Evolutionary conservation across 2,888 invertebrate genomes (phyloP).

Genomic region (Dryomyza anilis): DNA sequence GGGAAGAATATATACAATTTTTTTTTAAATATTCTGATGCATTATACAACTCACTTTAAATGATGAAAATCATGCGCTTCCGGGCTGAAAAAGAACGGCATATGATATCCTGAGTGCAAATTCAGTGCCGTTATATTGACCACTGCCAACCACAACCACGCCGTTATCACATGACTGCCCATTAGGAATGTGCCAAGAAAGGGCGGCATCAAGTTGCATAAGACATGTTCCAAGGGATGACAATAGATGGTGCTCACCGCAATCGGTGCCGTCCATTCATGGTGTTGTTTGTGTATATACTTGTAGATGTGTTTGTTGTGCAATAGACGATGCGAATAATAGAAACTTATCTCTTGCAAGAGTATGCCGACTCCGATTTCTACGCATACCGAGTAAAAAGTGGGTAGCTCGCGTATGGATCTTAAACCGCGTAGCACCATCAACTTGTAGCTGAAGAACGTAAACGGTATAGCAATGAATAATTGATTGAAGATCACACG

Average conservation of each 20-base stretch:
- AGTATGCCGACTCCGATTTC: conserved; percentile 76
- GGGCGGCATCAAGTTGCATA: conserved; percentile 78
- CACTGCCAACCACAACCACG: conserved; percentile 79
- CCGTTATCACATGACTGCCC: conserved; percentile 78
- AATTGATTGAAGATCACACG: conserved; percentile 77
- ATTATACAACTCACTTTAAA: conserved; percentile 69
- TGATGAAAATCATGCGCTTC: conserved; percentile 90
- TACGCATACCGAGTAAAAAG: conserved; percentile 76
- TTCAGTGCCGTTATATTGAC: conserved; percentile 80
- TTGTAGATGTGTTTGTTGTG: conserved; percentile 78
- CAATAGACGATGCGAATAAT: conserved; percentile 81
- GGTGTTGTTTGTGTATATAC: conserved; percentile 83
- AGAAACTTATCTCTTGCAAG: conserved; percentile 81
- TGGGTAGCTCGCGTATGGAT: conserved; percentile 72
- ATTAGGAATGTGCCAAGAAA: conserved; percentile 75
- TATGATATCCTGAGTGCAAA: conserved; percentile 84
- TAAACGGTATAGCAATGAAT: conserved; percentile 71
- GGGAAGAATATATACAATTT: too few species aligned
- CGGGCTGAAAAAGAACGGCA: conserved; percentile 83
- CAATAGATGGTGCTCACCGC: conserved; percentile 82
- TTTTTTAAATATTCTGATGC: not conserved
- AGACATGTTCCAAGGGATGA: conserved; percentile 77
- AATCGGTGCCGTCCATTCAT: conserved; percentile 87
- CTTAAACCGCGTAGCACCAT: conserved; percentile 73
- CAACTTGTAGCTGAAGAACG: conserved; percentile 66